phyloP scores from a whole-genome alignment of 2,797 vertebrate species.

The Antennarius maculatus region DNA sequence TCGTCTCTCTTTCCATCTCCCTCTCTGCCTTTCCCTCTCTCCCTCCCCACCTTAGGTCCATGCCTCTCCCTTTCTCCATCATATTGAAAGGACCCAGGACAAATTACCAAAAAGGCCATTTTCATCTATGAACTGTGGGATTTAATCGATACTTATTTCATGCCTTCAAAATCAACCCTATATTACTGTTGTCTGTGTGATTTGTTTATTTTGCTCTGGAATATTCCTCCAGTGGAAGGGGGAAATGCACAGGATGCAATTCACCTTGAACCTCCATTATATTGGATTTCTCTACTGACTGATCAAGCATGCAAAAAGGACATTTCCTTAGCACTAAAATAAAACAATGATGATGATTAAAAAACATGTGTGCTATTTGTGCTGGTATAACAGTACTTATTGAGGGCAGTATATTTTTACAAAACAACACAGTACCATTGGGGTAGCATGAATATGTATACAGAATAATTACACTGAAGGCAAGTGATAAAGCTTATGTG shows the following conservation, averaged over 20 bases:
- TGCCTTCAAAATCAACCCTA: conserved; percentile 86
- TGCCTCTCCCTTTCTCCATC: conserved; percentile 71
- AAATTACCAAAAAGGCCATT: conserved; percentile 92
- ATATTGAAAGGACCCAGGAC: conserved; percentile 93
- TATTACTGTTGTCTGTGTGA: conserved; percentile 87
- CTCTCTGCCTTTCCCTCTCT: conserved; percentile 27
- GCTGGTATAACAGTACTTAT: conserved; percentile 65
- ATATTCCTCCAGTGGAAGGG: conserved; percentile 76
- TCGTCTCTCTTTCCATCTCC: conserved; percentile 33
- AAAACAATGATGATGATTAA: conserved; percentile 88
- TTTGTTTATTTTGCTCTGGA: conserved; percentile 86
- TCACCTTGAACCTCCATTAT: conserved; percentile 93
- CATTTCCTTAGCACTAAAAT: conserved; percentile 87
- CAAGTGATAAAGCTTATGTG: conserved; percentile 80
- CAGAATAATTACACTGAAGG: conserved; percentile 80
- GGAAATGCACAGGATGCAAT: conserved; percentile 85
- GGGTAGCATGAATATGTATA: conserved; percentile 75
- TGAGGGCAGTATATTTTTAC: conserved; percentile 80
- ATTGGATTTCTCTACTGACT: conserved; percentile 93
- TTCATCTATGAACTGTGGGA: conserved; percentile 85
- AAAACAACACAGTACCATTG: conserved; percentile 65
- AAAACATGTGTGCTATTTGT: conserved; percentile 82
- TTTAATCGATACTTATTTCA: conserved; percentile 89
- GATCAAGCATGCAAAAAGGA: conserved; percentile 99
- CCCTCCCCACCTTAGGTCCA: conserved; percentile 26